A percentile compares a stretch with the other conserved stretches of the same genome.
Evolutionary conservation across 2,113 vertebrate species (phyloP).

Genomic region (Malurus cyaneus): DNA sequence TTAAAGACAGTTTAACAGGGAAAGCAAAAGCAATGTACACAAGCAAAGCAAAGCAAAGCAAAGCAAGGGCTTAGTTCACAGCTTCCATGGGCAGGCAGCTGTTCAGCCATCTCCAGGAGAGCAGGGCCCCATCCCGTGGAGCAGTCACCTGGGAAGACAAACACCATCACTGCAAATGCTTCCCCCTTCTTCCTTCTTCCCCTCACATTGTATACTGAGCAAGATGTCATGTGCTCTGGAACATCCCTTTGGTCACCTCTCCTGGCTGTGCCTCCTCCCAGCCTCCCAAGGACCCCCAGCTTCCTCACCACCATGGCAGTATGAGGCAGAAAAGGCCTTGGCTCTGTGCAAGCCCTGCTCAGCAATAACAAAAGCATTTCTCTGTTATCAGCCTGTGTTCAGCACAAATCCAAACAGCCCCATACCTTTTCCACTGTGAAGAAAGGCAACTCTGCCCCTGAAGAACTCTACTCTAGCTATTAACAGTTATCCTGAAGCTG

Average conservation of each 20-base stretch:
- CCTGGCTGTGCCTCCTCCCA: background rate
- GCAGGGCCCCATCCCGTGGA: background rate
- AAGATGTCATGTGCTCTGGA: background rate
- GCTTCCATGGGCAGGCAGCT: background rate
- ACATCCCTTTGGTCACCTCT: background rate
- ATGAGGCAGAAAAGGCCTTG: background rate
- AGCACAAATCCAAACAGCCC: background rate
- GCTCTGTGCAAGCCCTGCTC: background rate
- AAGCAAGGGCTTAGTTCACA: background rate
- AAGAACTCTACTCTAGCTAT: background rate
- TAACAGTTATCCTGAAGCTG: background rate
- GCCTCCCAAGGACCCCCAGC: rapidly evolving
- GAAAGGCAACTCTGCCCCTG: background rate
- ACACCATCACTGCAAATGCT: rapidly evolving
- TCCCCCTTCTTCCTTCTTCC: background rate
- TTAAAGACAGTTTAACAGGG: background rate
- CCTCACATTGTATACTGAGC: background rate
- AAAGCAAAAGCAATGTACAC: background rate
- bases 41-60: background rate
- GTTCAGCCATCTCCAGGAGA: background rate
- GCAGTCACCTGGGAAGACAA: background rate
- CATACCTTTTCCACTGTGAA: no score
- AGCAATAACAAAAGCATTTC: background rate
- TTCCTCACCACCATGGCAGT: rapidly evolving
- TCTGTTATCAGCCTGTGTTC: background rate